Evolutionary conservation across 2,888 invertebrate species (phyloP), one percentile per base, ranked within the genome.

Genomic region (Diploptera punctata): DNA sequence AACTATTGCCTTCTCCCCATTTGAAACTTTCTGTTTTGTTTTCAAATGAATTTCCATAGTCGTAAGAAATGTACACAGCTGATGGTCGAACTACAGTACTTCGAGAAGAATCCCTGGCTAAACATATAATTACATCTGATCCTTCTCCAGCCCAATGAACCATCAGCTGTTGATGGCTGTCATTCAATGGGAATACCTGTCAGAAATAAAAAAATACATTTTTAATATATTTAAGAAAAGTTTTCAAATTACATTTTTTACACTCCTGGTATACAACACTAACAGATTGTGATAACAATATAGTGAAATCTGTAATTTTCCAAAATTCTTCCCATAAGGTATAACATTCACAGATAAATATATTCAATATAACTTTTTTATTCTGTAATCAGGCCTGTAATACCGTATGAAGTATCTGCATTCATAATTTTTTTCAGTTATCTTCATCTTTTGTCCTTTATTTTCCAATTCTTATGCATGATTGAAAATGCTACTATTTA

Each of bases 91-190:
- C 68, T 13, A 73, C n/a, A 13, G 52, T 44, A 31, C 9, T 65
- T 79, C 77, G 0, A 10, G 88, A 87, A 16, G 91, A 90, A 81
- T 94, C 93, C 77, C 91, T 87, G 1, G 95, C 94, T 75, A 96
- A 84, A 79, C 95, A 95, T 76, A 97, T 91, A 78, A 97, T 93
- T 31, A 95, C 93, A 83, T 93, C 90, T 74, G 94, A 93, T 21
- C 91, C 91, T 82, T 93, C 92, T 29, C 96, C 95, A 13, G 95
- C 93, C 96, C 97, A 97, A 82, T 95, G 94, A 10, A 97, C 94
- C 88, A 96, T 92, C 79, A 97, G 83, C 81, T 95, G 94, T 79
- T 93, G 93, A 81, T 97, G 96, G 76, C 90, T 91, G 83, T 96
- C 95, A 83, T 95, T 93, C 24, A 96, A 85, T 72, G 88, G 85